Percentiles rank a stretch among this genome's conserved stretches.
Conservation (phyloP, 2,113 vertebrate genomes). For the Apodemus sylvaticus region DNA sequence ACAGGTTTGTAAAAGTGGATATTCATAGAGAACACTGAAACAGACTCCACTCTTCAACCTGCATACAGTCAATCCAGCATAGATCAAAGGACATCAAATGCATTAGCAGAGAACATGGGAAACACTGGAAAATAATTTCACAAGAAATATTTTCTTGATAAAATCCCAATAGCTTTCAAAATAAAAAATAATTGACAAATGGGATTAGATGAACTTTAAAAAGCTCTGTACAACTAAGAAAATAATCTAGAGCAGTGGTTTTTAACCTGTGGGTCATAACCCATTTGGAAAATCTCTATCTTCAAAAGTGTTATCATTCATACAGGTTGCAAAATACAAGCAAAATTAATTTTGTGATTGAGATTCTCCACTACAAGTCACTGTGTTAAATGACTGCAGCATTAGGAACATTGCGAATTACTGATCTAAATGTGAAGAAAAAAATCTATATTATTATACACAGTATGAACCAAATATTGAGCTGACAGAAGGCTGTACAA, state of each 20-base stretch:
- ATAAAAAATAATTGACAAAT: not conserved
- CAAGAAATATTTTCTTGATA: not conserved
- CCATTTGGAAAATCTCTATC: not conserved
- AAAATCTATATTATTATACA: not conserved
- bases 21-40: not conserved
- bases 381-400: not conserved
- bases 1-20: not conserved
- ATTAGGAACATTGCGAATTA: not conserved
- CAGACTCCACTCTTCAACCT: not conserved
- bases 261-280: no score
- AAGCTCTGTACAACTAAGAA: not conserved
- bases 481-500: not conserved
- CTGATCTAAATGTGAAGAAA: not conserved
- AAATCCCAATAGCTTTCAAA: no score
- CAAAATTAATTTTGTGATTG: not conserved
- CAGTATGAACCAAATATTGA: not conserved
- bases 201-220: not conserved
- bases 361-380: no score
- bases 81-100: not conserved
- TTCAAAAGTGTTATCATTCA: not conserved
- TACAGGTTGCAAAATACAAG: not conserved
- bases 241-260: not conserved
- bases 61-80: not conserved
- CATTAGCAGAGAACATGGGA: not conserved
- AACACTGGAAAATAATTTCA: not conserved